These are phyloP conservation scores for Mamestra brassicae DNA, from an alignment of 2,888 invertebrate species.

Conservation along the genomic window DNA sequence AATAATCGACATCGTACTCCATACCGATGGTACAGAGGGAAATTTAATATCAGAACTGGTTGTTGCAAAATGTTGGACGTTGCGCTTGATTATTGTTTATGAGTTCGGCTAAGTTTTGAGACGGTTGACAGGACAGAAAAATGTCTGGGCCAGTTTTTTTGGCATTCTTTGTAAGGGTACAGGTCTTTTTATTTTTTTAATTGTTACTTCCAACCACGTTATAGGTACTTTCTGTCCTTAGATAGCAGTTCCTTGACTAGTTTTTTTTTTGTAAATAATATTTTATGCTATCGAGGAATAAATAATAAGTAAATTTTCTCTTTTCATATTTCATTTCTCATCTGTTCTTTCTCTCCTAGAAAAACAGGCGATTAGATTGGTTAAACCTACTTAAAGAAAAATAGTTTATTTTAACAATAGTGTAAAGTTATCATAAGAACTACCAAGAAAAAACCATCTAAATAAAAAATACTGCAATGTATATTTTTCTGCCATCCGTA, in stretches of 20 bases:
- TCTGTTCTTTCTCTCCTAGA: no score
- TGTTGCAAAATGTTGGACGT: conserved; percentile 55
- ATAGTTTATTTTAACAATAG: no score
- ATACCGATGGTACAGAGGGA: conserved; percentile 66
- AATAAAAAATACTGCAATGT: background rate
- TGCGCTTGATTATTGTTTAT: conserved; percentile 65
- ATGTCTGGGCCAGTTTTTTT: background rate
- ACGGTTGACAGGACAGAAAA: conserved; percentile 52
- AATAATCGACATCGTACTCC: conserved; percentile 77
- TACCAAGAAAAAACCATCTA: no score
- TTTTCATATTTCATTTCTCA: no score
- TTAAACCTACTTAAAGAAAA: no score
- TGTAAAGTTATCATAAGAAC: no score
- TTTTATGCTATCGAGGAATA: no score
- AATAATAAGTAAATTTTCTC: no score
- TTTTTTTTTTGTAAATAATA: background rate
- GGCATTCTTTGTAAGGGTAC: fast-evolving
- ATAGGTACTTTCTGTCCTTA: background rate
- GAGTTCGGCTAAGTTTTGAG: conserved; percentile 41
- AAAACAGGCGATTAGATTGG: no score
- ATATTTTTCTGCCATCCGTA: conserved; percentile 48
- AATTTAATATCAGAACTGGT: conserved; percentile 69
- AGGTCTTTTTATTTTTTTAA: background rate
- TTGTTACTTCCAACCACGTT: background rate
- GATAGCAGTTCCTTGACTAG: background rate